Base-by-base conservation (phyloP, 2,797 vertebrate genomes). In the Hybognathus amarus region DNA sequence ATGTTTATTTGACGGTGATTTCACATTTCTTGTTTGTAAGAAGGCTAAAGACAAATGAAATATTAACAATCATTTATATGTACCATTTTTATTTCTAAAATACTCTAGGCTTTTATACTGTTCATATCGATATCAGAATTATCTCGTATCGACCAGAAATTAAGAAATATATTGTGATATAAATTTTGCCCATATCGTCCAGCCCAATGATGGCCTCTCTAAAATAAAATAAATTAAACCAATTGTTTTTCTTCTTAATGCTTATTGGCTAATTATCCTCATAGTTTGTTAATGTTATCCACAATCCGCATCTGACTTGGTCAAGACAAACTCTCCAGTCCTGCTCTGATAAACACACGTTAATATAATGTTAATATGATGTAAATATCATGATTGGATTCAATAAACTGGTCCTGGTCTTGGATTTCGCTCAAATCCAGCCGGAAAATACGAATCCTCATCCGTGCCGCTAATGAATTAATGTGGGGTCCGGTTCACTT, bases 291-390 rank as follows among this genome's bases (percentile, higher is more conserved):
- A 42, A 47, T 20, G 15, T 40, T 9, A 42, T 42, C 40, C 11
- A 17, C 59, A 82, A 81, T 64, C 69, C 64, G 47, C 56, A 81
- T 64, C 30, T 64, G 69, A 27, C 69, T 81, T 20, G 13, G 15
- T 75, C 20, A 56, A 61, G 40, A 80, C 24, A 56, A 73, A 73
- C 56, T 50, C 79, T 71, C 50, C 24, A n/a, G 24, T 33, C 67
- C 38, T 18, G 38, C 38, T 61, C 52, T 45, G n/a, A 76, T 27
- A 40, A 59, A 27, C 22, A 30, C 6, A 6, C 59, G 5, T 33
- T 33, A 33, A 33, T 33, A 33, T 5, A 5, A 30, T 7, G 6
- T 17, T 30, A 30, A 30, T 63, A 63, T 63, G 61, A 63, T 17
- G 61, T 17, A 17, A 63, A 30, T 30, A 40, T 76, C 8, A 40